Conservation (phyloP, 2,797 vertebrate genomes). For the Linurgus olivaceus region DNA sequence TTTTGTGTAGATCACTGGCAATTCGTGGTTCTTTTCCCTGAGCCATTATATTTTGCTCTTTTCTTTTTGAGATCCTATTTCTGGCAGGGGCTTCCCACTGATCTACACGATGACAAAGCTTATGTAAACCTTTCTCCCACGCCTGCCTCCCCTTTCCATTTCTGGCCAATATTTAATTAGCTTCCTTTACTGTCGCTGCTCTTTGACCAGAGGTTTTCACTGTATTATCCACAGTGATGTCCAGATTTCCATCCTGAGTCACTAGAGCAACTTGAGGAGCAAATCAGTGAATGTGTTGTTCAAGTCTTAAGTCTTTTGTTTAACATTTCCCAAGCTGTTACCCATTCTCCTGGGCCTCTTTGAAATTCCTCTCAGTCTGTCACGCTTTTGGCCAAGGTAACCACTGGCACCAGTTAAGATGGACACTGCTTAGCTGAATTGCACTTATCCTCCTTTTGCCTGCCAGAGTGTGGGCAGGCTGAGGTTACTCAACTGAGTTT, state of each 20-base stretch:
- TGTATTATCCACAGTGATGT: not conserved
- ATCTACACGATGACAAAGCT: slow-evolving; percentile 10
- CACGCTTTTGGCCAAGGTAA: not conserved
- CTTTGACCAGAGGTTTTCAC: slow-evolving; percentile 28
- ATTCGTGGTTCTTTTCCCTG: not conserved
- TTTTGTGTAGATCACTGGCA: not conserved
- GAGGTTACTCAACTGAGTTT: not conserved
- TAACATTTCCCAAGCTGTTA: not conserved
- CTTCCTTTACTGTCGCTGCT: slow-evolving; percentile 6
- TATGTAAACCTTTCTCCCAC: slow-evolving; percentile 35
- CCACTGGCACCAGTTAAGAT: not conserved
- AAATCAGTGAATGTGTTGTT: not conserved
- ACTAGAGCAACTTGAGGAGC: not conserved
- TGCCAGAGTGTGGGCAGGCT: not conserved
- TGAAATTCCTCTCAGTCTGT: not conserved
- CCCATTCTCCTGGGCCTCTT: not conserved
- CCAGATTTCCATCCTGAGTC: slow-evolving; percentile 42
- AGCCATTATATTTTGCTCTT: not conserved
- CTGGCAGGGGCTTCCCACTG: slow-evolving; percentile 5
- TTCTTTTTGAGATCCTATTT: not conserved
- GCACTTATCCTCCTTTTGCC: not conserved
- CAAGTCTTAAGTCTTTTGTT: not conserved
- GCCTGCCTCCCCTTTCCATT: not conserved
- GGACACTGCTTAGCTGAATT: not conserved
- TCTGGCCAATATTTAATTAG: slow-evolving; percentile 36